Evolutionary conservation across 2,888 invertebrate genomes (phyloP).

Genomic region (Neuroscelio doddi): DNA sequence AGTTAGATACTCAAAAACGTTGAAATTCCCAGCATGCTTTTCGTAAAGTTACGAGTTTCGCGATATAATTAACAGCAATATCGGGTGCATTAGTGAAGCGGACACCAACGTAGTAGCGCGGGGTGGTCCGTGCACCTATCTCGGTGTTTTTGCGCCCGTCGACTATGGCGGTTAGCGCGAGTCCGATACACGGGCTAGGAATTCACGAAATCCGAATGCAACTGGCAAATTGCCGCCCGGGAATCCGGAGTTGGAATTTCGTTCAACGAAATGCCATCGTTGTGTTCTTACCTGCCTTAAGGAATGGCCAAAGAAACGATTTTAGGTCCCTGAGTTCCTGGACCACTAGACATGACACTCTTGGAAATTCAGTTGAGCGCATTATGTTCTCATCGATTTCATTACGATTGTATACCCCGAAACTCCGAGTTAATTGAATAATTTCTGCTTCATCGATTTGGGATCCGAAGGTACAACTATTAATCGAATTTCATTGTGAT

Average conservation of each 20-base stretch:
- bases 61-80: not conserved
- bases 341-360: conserved; percentile 49
- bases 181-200: conserved; percentile 64
- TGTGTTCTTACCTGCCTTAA: conserved; percentile 64
- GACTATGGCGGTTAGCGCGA: conserved; percentile 54
- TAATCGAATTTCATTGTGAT: conserved; percentile 47
- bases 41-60: not conserved
- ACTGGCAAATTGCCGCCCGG: conserved; percentile 66
- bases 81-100: conserved; percentile 10
- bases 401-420: conserved; percentile 4
- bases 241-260: conserved; percentile 65
- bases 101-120: conserved; percentile 50
- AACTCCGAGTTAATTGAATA: conserved; percentile 27
- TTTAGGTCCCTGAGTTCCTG: conserved; percentile 47
- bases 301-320: conserved; percentile 59
- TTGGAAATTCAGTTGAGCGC: conserved; percentile 46
- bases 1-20: not conserved
- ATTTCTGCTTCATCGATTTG: conserved; percentile 23
- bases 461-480: conserved; percentile 30
- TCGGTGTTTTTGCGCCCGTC: conserved; percentile 56
- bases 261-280: conserved; percentile 64
- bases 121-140: conserved; percentile 62
- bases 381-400: conserved; percentile 30
- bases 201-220: conserved; percentile 66
- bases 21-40: not conserved